These are phyloP conservation scores for Gasteruption jaculator DNA, from an alignment of 2,888 invertebrate species.

Conservation along the genomic window DNA sequence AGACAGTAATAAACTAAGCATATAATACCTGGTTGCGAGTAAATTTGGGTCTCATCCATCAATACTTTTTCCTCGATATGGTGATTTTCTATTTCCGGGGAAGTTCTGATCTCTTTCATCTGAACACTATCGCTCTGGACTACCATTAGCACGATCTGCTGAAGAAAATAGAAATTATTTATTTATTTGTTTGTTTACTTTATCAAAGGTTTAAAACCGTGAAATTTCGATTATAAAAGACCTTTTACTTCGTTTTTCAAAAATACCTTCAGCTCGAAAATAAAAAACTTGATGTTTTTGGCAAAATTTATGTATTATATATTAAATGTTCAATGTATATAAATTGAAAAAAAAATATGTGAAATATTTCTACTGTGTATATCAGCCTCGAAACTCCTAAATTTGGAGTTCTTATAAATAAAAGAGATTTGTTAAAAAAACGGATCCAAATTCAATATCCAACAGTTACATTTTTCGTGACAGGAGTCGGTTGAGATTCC, in stretches of 20 bases:
- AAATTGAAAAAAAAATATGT: background rate
- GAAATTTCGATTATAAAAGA: constrained; percentile 10
- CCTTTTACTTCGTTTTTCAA: background rate
- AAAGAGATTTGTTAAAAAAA: no score
- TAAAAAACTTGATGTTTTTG: no score
- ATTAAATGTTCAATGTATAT: constrained; percentile 1
- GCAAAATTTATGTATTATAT: background rate
- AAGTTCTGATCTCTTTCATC: no score
- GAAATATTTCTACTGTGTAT: background rate
- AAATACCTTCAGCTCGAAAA: constrained; percentile 20
- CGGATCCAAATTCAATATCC: no score
- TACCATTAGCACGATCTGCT: constrained; percentile 47
- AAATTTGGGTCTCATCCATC: no score
- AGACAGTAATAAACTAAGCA: no score
- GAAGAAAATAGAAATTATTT: constrained; percentile 24
- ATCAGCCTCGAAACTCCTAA: no score
- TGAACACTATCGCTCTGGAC: constrained; percentile 43
- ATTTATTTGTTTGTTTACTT: constrained; percentile 14
- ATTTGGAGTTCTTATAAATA: background rate
- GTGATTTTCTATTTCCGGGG: no score
- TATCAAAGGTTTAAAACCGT: constrained; percentile 11
- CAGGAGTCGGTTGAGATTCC: no score
- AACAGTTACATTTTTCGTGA: no score
- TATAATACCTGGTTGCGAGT: no score
- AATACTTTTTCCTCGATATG: constrained; percentile 31